Base-by-base conservation (phyloP, 2,797 vertebrate species). In the Onychomys leucogaster region DNA sequence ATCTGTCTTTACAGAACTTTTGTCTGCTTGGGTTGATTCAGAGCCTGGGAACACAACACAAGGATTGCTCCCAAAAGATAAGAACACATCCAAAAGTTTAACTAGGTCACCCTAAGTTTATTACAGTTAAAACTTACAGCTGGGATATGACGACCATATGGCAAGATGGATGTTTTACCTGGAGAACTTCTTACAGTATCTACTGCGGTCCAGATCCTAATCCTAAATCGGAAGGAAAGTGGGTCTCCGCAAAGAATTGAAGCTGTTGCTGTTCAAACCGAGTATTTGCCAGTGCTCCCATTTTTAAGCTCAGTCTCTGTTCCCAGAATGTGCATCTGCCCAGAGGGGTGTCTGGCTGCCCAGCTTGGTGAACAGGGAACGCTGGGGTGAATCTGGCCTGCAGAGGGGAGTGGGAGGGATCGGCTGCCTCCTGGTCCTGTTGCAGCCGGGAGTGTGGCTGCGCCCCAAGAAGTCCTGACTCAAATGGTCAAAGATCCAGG, bases 391-490 rank as follows among this genome's bases (percentile, higher is more conserved):
- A 43, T 2, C 71, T 75, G 71, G 37, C 71, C 37, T 75, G 19
- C 37, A 32, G 10, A 12, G 2, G 37, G 10, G 0, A 29, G 37
- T 41, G 5, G 71, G 29, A 12, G 4, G 0, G 12, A 63, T 63
- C 37, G 27, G 41, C 37, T 32, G 37, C 10, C 71, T 75, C 37
- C 6, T 10, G 23, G 37, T 43, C 71, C 10, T 67, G 65, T 32
- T 37, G 34, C 69, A 19, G 34, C n/a, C 16, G 8, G 6, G n/a
- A 71, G n/a, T 61, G 59, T 61, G 59, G 59, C 59, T 61, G 59
- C 25, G 6, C 59, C 59, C 59, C 59, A 61, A 61, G 59, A 61
- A 61, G 59, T 37, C 14, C 34, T 1, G 16, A 69, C 67, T n/a
- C 16, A 71, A 71, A 71, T 16, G 16, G 34, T 19, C 67, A 71